Conservation (phyloP, 2,797 vertebrate genomes). For the Vireo griseus region DNA sequence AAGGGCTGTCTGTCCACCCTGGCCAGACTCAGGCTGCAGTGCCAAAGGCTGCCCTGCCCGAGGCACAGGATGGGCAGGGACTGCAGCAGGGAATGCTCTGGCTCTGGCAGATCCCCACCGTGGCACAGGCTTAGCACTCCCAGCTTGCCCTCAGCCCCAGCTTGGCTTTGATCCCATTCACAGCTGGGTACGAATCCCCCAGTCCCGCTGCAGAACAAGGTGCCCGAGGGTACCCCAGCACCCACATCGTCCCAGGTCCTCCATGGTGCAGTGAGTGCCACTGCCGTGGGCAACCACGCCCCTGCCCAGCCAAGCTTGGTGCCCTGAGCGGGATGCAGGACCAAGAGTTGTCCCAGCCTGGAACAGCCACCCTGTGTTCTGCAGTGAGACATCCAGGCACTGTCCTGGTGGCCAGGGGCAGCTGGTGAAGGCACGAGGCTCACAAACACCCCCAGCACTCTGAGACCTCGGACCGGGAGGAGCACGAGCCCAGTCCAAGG, state of each 20-base stretch:
- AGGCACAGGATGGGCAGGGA: not conserved
- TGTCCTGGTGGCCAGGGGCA: not conserved
- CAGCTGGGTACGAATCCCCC: too few relatives aligned
- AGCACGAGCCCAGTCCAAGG: not conserved
- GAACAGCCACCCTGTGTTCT: not conserved
- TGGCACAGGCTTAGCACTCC: fast-evolving
- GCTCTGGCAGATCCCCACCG: not conserved
- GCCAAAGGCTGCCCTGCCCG: not conserved
- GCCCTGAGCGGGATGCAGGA: not conserved
- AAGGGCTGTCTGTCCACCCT: not conserved
- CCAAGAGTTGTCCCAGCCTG: not conserved
- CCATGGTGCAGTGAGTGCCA: fast-evolving
- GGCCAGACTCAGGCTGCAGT: not conserved
- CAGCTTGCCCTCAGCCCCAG: not conserved
- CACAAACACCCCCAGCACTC: not conserved
- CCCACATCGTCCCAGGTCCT: not conserved
- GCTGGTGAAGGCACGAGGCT: not conserved
- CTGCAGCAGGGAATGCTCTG: not conserved
- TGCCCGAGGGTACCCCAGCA: fast-evolving
- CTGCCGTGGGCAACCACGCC: fast-evolving
- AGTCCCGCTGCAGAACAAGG: fast-evolving
- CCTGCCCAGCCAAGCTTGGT: not conserved
- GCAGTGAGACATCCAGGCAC: not conserved
- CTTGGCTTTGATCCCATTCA: not conserved
- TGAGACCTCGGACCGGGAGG: fast-evolving